Base-by-base conservation (phyloP, 2,113 vertebrate genomes). In the Oryzias melastigma region DNA sequence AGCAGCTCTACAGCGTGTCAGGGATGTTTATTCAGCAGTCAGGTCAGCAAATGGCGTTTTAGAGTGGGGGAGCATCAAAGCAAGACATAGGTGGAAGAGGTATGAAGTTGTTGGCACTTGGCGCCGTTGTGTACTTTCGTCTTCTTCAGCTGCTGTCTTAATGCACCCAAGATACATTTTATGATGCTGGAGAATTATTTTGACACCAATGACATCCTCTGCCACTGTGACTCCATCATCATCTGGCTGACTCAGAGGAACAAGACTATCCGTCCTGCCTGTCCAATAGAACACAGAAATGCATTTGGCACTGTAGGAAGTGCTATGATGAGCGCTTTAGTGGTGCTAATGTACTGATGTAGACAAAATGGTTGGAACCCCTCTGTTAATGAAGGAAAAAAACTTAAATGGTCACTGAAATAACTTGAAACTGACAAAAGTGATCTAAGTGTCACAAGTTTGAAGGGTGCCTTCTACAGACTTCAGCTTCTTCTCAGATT, bases 11-110 rank as follows among this genome's bases (percentile, higher is more conserved):
- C 60, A 54, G 13, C 56, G 62, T 81, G 65, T 61, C 65, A 68
- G 16, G 19, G 13, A 41, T 58, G 65, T 70, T 81, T 73, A 27
- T 77, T 73, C 68, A 52, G 66, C 45, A 52, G 1, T 72, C 64
- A 54, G 67, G 52, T 42, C 24, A 62, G 17, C 19, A 29, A 60
- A 29, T 50, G 12, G 25, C 24, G 14, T 62, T 66, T 74, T 20
- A 47, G 25, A 49, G 45, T 25, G 10, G 25, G 6, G 2, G 45
- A 64, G 66, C 24, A 8, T 69, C 12, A 58, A 65, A 53, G 47
- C n/a, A 17, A 27, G 42, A 45, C 25, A 24, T 17, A 17, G 46
- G 17, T 53, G 55, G 54, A 22, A 41, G 27, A 7, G 2, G 12
- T 17, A 12, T n/a, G 47, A 17, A 41, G 17, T 19, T 7, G 14